Conservation (phyloP, 2,113 vertebrate species). For the Chionodraco myersi region DNA sequence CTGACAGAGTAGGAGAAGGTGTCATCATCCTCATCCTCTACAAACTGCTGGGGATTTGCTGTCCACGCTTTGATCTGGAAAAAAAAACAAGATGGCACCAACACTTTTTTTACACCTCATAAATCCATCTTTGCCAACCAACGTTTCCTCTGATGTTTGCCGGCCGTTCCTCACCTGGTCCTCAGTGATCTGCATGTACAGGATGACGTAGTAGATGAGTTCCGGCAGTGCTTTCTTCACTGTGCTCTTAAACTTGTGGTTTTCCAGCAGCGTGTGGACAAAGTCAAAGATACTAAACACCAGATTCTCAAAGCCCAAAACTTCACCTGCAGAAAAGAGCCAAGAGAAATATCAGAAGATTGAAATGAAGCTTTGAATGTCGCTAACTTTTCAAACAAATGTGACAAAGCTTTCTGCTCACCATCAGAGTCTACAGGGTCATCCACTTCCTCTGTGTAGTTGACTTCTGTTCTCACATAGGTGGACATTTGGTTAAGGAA, state of each 20-base stretch:
- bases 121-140: not conserved
- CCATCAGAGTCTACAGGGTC: constrained; percentile 98
- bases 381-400: not conserved
- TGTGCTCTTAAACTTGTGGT: constrained; percentile 97
- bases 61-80: constrained; percentile 97
- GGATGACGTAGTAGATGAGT: constrained; percentile 96
- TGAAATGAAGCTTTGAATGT: not conserved
- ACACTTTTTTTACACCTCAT: not conserved
- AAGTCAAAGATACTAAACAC: constrained; percentile 99
- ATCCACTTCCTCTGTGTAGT: constrained; percentile 98
- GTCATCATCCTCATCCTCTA: constrained; percentile 98
- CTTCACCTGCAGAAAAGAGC: constrained; percentile 87
- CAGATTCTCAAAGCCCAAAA: constrained; percentile 97
- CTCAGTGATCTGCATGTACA: constrained; percentile 99
- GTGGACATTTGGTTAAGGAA: constrained; percentile 86
- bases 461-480: constrained; percentile 99
- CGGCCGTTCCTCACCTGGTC: constrained; percentile 83
- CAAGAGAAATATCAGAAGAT: not conserved
- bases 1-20: constrained; percentile 98
- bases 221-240: constrained; percentile 97
- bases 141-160: not conserved
- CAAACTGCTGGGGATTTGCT: constrained; percentile 97
- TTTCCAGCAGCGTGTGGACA: constrained; percentile 96
- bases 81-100: constrained; percentile 7
- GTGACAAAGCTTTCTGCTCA: constrained; percentile 70